phyloP scores from a whole-genome alignment of 2,113 vertebrate genomes.

The Neogobius melanostomus region DNA sequence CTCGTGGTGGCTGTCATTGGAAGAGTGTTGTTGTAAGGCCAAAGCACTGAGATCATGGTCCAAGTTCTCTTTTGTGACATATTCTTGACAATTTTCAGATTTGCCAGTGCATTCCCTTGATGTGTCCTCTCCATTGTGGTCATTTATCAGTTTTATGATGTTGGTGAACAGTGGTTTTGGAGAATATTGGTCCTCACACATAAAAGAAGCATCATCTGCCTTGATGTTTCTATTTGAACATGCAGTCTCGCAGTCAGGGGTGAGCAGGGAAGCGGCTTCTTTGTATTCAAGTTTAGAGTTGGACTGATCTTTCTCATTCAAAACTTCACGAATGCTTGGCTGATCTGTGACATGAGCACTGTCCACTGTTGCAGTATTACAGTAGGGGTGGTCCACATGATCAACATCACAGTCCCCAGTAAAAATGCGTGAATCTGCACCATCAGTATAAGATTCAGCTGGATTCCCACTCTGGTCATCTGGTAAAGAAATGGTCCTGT shows the following conservation, averaged over 20 bases:
- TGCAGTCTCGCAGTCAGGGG: background rate
- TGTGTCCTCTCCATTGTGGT: constrained; percentile 16
- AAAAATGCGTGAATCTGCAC: constrained; percentile 22
- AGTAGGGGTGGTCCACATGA: constrained; percentile 54
- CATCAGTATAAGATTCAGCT: background rate
- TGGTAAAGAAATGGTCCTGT: constrained; percentile 30
- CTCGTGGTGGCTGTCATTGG: background rate
- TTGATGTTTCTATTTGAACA: background rate
- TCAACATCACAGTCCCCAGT: constrained; percentile 11
- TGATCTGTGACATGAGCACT: background rate
- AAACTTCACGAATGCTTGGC: background rate
- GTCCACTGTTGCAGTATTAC: background rate
- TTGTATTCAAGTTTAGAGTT: background rate
- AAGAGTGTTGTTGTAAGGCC: background rate
- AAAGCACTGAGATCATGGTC: constrained; percentile 6
- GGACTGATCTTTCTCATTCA: background rate
- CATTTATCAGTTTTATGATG: background rate
- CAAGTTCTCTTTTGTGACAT: background rate
- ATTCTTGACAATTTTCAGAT: constrained; percentile 22
- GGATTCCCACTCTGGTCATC: background rate
- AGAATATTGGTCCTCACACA: background rate
- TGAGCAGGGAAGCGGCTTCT: background rate
- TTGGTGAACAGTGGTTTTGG: background rate
- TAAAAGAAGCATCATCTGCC: background rate
- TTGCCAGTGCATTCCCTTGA: constrained; percentile 7